Conservation (phyloP, 2,888 invertebrate genomes). For the Drosophila meridiana region DNA sequence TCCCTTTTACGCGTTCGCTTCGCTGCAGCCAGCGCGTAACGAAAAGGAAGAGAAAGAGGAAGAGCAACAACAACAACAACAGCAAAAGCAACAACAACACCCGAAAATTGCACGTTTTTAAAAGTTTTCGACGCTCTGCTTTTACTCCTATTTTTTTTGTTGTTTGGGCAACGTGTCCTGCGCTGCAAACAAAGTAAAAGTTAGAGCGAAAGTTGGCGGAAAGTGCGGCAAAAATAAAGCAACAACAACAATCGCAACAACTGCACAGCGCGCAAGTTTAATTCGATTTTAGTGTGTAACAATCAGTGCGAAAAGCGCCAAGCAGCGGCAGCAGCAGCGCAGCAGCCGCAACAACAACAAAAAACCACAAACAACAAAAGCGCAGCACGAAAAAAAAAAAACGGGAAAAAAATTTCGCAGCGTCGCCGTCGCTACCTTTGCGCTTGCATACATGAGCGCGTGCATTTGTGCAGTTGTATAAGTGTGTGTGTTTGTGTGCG, state of each 20-base stretch:
- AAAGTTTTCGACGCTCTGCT: slow-evolving; percentile 48
- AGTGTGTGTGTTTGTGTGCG: slow-evolving; percentile 9
- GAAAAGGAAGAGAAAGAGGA: slow-evolving; percentile 1
- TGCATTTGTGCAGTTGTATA: neutral
- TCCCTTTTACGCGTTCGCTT: slow-evolving; percentile 58
- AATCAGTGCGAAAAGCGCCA: slow-evolving; percentile 71
- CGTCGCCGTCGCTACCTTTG: slow-evolving; percentile 48
- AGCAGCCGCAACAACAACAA: slow-evolving; percentile 29
- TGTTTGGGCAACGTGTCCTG: slow-evolving; percentile 37
- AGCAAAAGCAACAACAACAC: slow-evolving; percentile 5
- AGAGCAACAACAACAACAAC: slow-evolving; percentile 2
- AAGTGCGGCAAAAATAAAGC: slow-evolving; percentile 64
- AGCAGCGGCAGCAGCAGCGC: slow-evolving; percentile 36
- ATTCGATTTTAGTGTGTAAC: slow-evolving; percentile 79
- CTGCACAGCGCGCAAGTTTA: slow-evolving; percentile 68
- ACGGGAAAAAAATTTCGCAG: slow-evolving; percentile 28
- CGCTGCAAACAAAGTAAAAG: slow-evolving; percentile 76
- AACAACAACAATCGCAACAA: slow-evolving; percentile 15
- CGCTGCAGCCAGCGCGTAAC: slow-evolving; percentile 18
- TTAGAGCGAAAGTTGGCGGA: slow-evolving; percentile 72
- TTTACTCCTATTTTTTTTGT: slow-evolving; percentile 31
- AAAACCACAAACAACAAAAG: slow-evolving; percentile 46
- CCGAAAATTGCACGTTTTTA: slow-evolving; percentile 54
- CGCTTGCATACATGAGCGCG: slow-evolving; percentile 28
- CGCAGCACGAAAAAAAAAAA: slow-evolving; percentile 26